phyloP scores from a whole-genome alignment of 2,797 vertebrate species.

The Danio jaintianensis region DNA sequence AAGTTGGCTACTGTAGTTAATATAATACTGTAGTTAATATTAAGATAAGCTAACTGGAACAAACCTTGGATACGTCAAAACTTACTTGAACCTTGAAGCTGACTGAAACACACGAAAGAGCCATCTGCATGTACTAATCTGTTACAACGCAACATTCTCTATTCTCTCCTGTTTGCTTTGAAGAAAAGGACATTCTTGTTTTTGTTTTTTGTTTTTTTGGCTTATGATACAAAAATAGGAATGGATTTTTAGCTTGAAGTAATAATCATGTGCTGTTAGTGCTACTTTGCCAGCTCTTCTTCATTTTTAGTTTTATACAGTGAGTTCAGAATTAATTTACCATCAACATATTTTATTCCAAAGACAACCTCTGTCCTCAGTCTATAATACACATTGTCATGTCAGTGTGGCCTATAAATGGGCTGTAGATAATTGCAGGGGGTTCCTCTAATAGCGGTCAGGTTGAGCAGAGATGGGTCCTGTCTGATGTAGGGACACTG shows the following conservation, averaged over 20 bases:
- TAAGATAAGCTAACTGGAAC: not conserved
- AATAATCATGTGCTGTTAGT: not conserved
- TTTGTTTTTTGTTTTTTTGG: too few species aligned
- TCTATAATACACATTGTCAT: constrained; percentile 30
- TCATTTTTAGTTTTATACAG: constrained; percentile 26
- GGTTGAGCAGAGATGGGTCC: constrained; percentile 24
- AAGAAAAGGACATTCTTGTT: not conserved
- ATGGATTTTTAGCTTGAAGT: not conserved
- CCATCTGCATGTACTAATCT: not conserved
- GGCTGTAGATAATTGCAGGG: constrained; percentile 37
- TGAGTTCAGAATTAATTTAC: constrained; percentile 40
- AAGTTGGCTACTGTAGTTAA: too few species aligned
- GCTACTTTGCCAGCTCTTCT: not conserved
- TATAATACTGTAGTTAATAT: not conserved
- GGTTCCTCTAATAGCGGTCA: constrained; percentile 24
- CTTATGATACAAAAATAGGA: not conserved
- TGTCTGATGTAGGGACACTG: constrained; percentile 20
- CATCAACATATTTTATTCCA: constrained; percentile 38
- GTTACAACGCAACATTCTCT: not conserved
- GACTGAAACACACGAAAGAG: not conserved
- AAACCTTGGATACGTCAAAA: not conserved
- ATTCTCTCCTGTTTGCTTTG: not conserved
- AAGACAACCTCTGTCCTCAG: constrained; percentile 27
- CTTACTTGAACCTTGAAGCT: not conserved
- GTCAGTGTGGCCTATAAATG: constrained; percentile 35